Evolutionary conservation across 2,888 invertebrate genomes (phyloP), one percentile per base, ranked within the genome.

Genomic region (Euplagia quadripunctaria): DNA sequence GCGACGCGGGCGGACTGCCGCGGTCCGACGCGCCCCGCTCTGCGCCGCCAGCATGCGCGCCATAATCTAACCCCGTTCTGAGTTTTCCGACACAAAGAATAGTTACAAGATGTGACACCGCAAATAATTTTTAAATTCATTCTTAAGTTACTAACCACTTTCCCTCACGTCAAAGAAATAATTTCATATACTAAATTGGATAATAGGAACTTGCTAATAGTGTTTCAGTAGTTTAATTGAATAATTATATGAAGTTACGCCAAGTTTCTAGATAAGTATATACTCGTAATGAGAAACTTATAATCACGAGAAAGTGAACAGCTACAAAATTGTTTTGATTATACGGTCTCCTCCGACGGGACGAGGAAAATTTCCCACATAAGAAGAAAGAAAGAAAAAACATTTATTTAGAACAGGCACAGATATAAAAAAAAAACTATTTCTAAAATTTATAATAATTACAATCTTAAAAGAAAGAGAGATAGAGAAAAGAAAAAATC

Each of bases 1-100:
- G 79, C 77, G 90, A 76, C 87, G 90, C 89, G 91, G 87, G 89
- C 82, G 84, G 81, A 94, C 94, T 94, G 92, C 85, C 89, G 89
- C 85, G 85, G 86, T 79, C 81, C 80, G 69, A 72, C 82, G 82
- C 84, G 85, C 87, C 86, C 87, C 86, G 82, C 86, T 86, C 80
- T 81, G 84, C 85, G 82, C 88, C 85, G 85, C 83, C 83, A 80
- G 85, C 85, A 85, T 91, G 92, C 92, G 91, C 92, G 88, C 82
- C 87, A 86, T 85, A 85, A 86, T 86, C 88, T 89, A 89, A 89
- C 91, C 84, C 84, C 85, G 82, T 86, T 86, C 83, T 73, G 77
- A 85, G 76, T 85, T 84, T 85, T 79, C 85, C 82, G 80, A 82
- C 78, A 77, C 88, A 88, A 87, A 89, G 90, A 90, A 73, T 85